phyloP scores from a whole-genome alignment of 2,797 vertebrate species.

The Tamandua tetradactyla region DNA sequence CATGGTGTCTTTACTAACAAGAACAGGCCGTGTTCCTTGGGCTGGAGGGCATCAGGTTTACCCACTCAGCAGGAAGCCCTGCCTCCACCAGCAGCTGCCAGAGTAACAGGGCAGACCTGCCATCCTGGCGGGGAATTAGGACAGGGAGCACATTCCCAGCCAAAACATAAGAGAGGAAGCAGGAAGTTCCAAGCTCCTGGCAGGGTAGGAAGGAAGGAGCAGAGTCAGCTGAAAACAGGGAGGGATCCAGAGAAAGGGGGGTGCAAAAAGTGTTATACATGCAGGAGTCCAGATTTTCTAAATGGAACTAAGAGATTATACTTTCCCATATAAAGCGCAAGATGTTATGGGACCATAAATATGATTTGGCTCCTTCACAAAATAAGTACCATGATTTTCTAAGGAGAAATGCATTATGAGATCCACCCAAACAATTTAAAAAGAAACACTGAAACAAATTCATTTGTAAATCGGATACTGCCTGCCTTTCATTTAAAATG shows the following conservation, averaged over 20 bases:
- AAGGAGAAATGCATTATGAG: neutral
- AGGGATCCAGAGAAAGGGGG: too few relatives aligned
- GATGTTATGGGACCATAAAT: neutral
- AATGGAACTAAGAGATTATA: neutral
- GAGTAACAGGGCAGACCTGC: neutral
- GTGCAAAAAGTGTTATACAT: neutral
- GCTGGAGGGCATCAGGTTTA: neutral
- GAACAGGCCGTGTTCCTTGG: neutral
- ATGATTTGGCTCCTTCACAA: neutral
- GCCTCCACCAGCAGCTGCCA: neutral
- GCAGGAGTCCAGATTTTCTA: neutral
- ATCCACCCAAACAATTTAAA: neutral
- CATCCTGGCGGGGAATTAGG: too few relatives aligned
- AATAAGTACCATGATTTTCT: neutral
- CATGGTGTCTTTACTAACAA: neutral
- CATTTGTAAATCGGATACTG: neutral
- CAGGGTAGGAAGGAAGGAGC: neutral
- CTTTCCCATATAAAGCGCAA: neutral
- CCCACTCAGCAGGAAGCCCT: neutral
- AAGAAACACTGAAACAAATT: constrained; percentile 4
- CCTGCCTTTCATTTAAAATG: neutral
- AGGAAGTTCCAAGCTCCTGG: neutral
- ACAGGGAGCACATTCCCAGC: neutral
- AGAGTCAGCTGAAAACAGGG: too few relatives aligned
- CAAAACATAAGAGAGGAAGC: neutral